Conservation (phyloP, 2,797 vertebrate species). For the Xenopus petersii region DNA sequence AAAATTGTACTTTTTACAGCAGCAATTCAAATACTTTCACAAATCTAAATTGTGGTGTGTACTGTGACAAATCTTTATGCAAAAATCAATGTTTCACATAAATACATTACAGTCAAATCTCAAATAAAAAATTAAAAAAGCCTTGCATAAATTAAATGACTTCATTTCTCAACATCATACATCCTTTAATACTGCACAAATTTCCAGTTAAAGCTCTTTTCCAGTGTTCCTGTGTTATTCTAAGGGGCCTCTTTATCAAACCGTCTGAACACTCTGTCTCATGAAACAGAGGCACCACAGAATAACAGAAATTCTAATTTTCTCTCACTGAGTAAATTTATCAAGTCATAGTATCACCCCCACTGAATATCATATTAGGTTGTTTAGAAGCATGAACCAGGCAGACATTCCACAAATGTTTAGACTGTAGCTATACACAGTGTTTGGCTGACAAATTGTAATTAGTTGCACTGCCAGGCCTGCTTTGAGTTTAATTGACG, state of each 20-base stretch:
- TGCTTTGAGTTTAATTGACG: constrained; percentile 21
- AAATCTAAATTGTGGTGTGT: no score
- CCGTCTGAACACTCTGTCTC: background rate
- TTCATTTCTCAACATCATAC: no score
- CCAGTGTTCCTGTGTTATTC: background rate
- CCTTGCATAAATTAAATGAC: no score
- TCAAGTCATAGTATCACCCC: background rate
- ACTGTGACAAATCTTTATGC: no score
- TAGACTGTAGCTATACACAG: constrained; percentile 12
- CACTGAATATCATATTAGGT: background rate
- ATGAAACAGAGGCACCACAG: background rate
- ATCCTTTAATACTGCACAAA: background rate
- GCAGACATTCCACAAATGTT: constrained; percentile 28
- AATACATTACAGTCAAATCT: no score
- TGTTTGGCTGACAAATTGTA: constrained; percentile 29
- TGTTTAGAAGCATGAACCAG: constrained; percentile 9
- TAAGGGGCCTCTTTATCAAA: constrained; percentile 3
- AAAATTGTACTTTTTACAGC: no score
- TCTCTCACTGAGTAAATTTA: background rate
- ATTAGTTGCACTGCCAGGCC: constrained; percentile 31
- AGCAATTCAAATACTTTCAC: no score
- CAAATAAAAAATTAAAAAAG: no score
- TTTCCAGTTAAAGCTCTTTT: background rate
- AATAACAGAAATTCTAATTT: background rate
- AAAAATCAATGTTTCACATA: no score